Conservation (phyloP, 2,113 vertebrate genomes). For the Isurus oxyrinchus region DNA sequence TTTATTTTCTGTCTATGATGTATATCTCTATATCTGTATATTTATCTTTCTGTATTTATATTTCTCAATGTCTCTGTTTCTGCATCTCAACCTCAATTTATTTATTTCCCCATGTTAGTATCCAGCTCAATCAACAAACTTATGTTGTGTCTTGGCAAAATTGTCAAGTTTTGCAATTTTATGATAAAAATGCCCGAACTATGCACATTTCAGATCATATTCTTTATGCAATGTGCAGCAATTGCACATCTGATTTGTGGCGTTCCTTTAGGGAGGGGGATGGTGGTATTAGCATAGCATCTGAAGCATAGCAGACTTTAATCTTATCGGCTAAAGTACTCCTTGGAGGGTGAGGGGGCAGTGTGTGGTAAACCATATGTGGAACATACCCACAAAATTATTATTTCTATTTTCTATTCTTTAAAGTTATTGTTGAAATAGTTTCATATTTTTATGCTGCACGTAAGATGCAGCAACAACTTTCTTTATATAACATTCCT, state of each 20-base stretch:
- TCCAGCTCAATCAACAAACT: not conserved
- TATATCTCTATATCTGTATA: not conserved
- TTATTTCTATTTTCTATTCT: not conserved
- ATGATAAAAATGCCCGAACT: not conserved
- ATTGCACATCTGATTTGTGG: not conserved
- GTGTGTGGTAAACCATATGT: not conserved
- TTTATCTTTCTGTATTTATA: not conserved
- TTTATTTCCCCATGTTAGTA: not conserved
- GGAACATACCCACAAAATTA: not conserved
- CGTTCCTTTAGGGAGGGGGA: not conserved
- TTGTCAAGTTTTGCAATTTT: not conserved
- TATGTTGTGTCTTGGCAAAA: not conserved
- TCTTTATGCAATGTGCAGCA: not conserved
- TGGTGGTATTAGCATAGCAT: not conserved
- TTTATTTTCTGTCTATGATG: not conserved
- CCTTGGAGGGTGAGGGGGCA: not conserved
- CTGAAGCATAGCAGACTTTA: not conserved
- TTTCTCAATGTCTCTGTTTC: not conserved
- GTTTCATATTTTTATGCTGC: not conserved
- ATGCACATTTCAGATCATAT: not conserved
- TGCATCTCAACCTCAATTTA: not conserved
- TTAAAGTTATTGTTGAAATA: not conserved
- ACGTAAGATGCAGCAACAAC: not conserved
- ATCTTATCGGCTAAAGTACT: not conserved
- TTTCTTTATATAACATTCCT: not conserved